phyloP scores from a whole-genome alignment of 2,113 vertebrate species.

The Poeciliopsis occidentalis region DNA sequence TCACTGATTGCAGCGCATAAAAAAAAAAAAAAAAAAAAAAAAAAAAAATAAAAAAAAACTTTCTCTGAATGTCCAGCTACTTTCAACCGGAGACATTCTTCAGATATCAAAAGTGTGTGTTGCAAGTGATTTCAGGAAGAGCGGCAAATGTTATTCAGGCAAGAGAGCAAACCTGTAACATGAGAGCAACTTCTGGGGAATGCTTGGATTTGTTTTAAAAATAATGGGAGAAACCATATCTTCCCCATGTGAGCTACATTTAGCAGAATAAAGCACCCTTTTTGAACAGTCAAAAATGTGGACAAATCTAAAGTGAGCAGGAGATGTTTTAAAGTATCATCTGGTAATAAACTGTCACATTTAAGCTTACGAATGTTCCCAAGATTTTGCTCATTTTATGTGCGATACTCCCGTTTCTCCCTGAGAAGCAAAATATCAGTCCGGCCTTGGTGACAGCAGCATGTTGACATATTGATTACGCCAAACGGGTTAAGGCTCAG shows the following conservation, averaged over 20 bases:
- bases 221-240: slow-evolving; percentile 22
- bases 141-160: slow-evolving; percentile 63
- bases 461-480: slow-evolving; percentile 52
- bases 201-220: slow-evolving; percentile 41
- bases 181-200: slow-evolving; percentile 58
- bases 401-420: slow-evolving; percentile 18
- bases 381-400: slow-evolving; percentile 36
- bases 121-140: slow-evolving; percentile 40
- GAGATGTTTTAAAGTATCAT: not conserved
- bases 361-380: slow-evolving; percentile 11
- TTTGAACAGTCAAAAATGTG: not conserved
- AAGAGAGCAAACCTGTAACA: slow-evolving; percentile 54
- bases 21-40: slow-evolving; percentile 22
- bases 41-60: slow-evolving; percentile 22
- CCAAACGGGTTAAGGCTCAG: slow-evolving; percentile 39
- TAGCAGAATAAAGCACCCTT: slow-evolving; percentile 1
- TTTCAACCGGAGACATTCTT: slow-evolving; percentile 63
- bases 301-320: slow-evolving; percentile 1
- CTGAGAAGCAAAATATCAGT: slow-evolving; percentile 39
- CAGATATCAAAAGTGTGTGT: slow-evolving; percentile 61
- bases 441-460: slow-evolving; percentile 47
- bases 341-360: slow-evolving; percentile 4
- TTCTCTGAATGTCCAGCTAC: slow-evolving; percentile 47
- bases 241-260: slow-evolving; percentile 13
- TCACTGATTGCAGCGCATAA: slow-evolving; percentile 18